Evolutionary conservation across 2,797 vertebrate species (phyloP), one percentile per base, ranked within the genome.

Genomic region (Enteromius paludinosus): DNA sequence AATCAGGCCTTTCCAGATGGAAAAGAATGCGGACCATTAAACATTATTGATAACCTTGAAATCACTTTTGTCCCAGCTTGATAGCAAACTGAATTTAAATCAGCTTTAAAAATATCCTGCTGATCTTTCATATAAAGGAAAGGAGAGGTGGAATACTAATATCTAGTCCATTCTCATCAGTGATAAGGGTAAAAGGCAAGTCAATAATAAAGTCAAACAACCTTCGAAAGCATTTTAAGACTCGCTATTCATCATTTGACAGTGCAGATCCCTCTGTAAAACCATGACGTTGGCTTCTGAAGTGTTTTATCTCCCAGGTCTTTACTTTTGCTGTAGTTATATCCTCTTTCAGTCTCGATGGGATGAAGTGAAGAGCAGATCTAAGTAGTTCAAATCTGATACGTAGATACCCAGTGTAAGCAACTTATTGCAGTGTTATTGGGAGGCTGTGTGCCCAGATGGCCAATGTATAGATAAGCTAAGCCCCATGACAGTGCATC

Each of bases 41-140:
- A 62, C 71, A 77, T 83, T 83, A 71, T 76, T 56, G 61, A 38
- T 83, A 84, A 87, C 84, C 85, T 88, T 90, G 81, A 90, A 84
- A 86, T 83, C 78, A 65, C 69, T 78, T 87, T 65, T 76, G 43
- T 85, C 64, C 78, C 45, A 15, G 47, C 61, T 73, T 64, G 82
- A 82, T 83, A 41, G 61, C 68, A 84, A 83, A 83, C 43, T 30
- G 62, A 20, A 81, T 89, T 89, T 90, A 79, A 87, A 90, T 89
- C 66, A 79, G 56, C 35, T 65, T 81, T 87, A 79, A 77, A 85
- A 85, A 75, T 25, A 86, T 83, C 66, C 71, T 28, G 71, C 81
- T 78, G 73, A 59, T 78, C 41, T 83, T 76, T 68, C 38, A 56
- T 72, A 78, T 23, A 33, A 82, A 78, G 61, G 76, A 69, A 84